These are phyloP conservation scores for Orthosia gothica DNA, from an alignment of 2,888 invertebrate genomes.

Conservation along the genomic window DNA sequence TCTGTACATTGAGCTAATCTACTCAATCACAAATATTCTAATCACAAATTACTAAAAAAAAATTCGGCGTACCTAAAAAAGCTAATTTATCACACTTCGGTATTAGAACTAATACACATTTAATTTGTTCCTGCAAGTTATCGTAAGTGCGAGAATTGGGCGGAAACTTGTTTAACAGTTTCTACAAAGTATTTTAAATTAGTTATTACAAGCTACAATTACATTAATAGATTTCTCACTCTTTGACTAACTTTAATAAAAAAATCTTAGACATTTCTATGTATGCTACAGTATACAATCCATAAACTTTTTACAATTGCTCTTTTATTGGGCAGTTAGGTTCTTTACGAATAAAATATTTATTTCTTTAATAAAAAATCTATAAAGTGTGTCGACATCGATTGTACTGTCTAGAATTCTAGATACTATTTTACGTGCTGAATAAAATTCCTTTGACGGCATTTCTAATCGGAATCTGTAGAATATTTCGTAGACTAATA, in stretches of 20 bases:
- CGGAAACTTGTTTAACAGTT: slow-evolving; percentile 54
- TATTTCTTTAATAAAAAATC: slow-evolving; percentile 30
- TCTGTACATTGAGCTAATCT: slow-evolving; percentile 77
- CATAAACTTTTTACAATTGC: slow-evolving; percentile 46
- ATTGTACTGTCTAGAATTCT: slow-evolving; percentile 25
- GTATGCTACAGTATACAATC: slow-evolving; percentile 41
- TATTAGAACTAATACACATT: slow-evolving; percentile 68
- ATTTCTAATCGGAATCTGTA: slow-evolving; percentile 22
- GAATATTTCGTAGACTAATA: slow-evolving; percentile 4
- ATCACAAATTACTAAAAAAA: slow-evolving; percentile 65
- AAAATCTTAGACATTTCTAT: slow-evolving; percentile 18
- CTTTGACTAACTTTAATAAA: slow-evolving; percentile 69
- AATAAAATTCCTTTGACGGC: slow-evolving; percentile 11
- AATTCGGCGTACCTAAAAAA: slow-evolving; percentile 67
- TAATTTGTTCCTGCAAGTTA: slow-evolving; percentile 45
- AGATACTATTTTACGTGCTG: slow-evolving; percentile 39
- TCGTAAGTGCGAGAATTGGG: slow-evolving; percentile 63
- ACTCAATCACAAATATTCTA: slow-evolving; percentile 67
- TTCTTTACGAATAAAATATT: slow-evolving; percentile 31
- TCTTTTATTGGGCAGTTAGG: slow-evolving; percentile 34
- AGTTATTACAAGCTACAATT: slow-evolving; percentile 48
- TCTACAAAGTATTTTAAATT: slow-evolving; percentile 38
- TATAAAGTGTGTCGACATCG: slow-evolving; percentile 19
- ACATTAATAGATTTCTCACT: slow-evolving; percentile 74
- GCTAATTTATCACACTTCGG: slow-evolving; percentile 80